phyloP scores from a whole-genome alignment of 2,888 invertebrate genomes.

The Hydropsyche betteni region DNA sequence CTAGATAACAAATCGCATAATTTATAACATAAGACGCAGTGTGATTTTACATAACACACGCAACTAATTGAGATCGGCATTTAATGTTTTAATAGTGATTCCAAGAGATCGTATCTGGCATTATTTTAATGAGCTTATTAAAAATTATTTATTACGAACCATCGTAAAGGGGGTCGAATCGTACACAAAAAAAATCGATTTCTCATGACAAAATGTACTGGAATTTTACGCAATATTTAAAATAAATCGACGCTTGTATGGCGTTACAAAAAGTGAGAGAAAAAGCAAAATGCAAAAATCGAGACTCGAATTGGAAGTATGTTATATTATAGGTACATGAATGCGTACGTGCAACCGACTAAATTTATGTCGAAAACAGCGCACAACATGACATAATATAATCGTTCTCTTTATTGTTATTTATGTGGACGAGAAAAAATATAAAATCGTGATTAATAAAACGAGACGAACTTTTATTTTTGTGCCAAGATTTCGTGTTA shows the following conservation, averaged over 20 bases:
- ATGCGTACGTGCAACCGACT: neutral
- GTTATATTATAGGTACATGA: neutral
- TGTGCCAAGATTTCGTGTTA: no score
- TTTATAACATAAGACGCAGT: no score
- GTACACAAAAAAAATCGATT: neutral
- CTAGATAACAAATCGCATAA: no score
- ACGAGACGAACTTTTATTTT: neutral
- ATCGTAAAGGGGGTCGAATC: no score
- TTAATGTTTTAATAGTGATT: no score
- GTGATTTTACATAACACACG: no score
- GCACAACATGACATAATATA: slow-evolving; percentile 26
- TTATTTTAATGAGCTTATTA: no score
- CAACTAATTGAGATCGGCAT: no score
- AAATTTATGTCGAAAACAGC: slow-evolving; percentile 18
- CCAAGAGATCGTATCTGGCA: no score
- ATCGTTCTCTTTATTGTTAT: slow-evolving; percentile 8
- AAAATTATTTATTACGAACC: no score
- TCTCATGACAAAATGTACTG: neutral
- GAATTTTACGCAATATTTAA: slow-evolving; percentile 15
- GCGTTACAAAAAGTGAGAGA: slow-evolving; percentile 8
- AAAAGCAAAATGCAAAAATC: neutral
- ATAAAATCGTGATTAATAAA: neutral
- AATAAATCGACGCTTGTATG: slow-evolving; percentile 6
- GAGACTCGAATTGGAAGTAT: neutral
- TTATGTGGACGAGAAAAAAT: neutral